phyloP scores from a whole-genome alignment of 2,797 vertebrate species.

The Ceryle rudis region DNA sequence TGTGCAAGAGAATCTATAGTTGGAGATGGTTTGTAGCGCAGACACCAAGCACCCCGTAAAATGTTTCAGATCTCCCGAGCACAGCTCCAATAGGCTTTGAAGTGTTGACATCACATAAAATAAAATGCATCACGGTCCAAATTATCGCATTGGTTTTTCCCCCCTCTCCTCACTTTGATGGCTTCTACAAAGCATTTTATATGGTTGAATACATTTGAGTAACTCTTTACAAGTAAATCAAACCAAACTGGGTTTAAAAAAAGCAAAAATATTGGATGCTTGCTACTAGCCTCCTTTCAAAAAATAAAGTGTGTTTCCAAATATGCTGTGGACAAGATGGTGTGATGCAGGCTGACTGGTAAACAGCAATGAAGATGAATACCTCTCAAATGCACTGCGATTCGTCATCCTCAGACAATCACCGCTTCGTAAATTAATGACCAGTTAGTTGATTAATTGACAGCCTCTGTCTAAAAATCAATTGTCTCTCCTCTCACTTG shows the following conservation, averaged over 20 bases:
- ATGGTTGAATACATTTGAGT: conserved; percentile 68
- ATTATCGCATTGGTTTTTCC: conserved; percentile 61
- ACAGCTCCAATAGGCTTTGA: conserved; percentile 56
- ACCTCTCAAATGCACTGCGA: not conserved
- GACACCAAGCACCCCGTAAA: conserved; percentile 15
- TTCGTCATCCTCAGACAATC: not conserved
- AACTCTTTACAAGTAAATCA: conserved; percentile 69
- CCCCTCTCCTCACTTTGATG: conserved; percentile 59
- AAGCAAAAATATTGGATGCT: not conserved
- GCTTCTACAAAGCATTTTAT: conserved; percentile 76
- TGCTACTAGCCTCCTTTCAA: not conserved
- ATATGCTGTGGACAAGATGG: conserved; percentile 56
- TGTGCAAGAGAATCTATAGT: conserved; percentile 16
- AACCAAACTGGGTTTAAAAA: conserved; percentile 14
- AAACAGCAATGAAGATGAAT: conserved; percentile 54
- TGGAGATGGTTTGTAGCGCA: conserved; percentile 50
- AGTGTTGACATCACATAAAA: conserved; percentile 78
- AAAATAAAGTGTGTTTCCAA: conserved; percentile 48
- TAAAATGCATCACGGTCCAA: conserved; percentile 64
- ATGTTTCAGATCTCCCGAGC: conserved; percentile 45
- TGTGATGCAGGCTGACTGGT: not conserved
- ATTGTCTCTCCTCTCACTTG: not conserved
- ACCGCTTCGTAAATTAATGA: not conserved
- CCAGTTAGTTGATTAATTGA: not conserved
- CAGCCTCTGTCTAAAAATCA: not conserved